These are phyloP conservation scores for Dendroctonus ponderosae DNA, from an alignment of 1,140 invertebrate genomes.

Conservation along the genomic window DNA sequence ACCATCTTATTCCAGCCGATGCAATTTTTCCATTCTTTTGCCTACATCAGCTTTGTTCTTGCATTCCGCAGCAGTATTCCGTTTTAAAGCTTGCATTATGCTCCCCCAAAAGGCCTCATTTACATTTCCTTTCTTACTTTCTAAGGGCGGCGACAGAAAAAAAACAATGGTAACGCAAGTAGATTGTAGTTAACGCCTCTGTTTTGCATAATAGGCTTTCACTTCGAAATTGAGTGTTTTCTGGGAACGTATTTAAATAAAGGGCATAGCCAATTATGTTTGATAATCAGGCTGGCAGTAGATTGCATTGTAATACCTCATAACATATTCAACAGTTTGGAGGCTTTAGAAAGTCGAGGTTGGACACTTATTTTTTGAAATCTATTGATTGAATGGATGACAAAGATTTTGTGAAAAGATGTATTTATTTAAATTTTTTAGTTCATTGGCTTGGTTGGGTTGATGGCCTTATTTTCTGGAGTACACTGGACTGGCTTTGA, in stretches of 20 bases:
- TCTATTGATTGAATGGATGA: background rate
- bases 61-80: no score
- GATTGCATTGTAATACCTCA: background rate
- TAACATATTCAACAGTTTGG: no score
- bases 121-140: slow-evolving; percentile 26
- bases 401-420: background rate
- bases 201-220: slow-evolving; percentile 26
- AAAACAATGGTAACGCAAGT: slow-evolving; percentile 25
- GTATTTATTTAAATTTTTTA: no score
- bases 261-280: slow-evolving; percentile 7
- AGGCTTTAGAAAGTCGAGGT: no score
- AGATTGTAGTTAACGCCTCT: slow-evolving; percentile 27
- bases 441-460: no score
- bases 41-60: no score
- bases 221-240: slow-evolving; percentile 6
- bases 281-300: background rate
- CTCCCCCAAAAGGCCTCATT: slow-evolving; percentile 7
- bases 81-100: no score
- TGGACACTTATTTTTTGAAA: background rate
- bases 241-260: slow-evolving; percentile 10
- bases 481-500: background rate
- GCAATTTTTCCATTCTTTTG: no score
- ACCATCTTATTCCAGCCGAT: no score
- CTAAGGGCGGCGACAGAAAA: slow-evolving; percentile 1
- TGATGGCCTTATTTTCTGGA: no score